Evolutionary conservation across 2,797 vertebrate genomes (phyloP).

Genomic region (Cryptoprocta ferox): DNA sequence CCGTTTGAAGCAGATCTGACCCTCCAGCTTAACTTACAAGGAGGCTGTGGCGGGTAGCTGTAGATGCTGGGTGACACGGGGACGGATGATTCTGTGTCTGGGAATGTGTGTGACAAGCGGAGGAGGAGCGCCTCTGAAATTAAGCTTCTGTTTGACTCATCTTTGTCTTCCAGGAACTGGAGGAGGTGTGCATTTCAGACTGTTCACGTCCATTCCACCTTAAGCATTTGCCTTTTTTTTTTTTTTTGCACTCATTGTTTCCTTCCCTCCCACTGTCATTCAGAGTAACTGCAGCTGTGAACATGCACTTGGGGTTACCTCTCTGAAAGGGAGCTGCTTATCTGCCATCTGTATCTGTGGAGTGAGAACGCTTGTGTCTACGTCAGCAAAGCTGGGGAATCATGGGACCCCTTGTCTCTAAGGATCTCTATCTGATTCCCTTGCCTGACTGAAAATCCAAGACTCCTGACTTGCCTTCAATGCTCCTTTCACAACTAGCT

Average conservation of each 20-base stretch:
- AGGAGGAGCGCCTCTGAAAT: neutral
- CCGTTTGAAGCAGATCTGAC: neutral
- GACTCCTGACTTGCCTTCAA: constrained; percentile 13
- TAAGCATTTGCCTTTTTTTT: neutral
- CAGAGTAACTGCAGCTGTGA: constrained; percentile 16
- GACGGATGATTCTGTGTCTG: constrained; percentile 48
- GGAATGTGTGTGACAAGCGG: constrained; percentile 15
- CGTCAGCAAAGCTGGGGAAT: constrained; percentile 8
- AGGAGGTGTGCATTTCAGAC: constrained; percentile 49
- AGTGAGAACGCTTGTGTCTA: constrained; percentile 37
- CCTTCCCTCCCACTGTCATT: constrained; percentile 20
- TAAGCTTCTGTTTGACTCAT: constrained; percentile 57
- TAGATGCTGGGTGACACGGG: neutral
- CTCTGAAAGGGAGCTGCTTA: constrained; percentile 48
- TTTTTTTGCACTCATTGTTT: neutral
- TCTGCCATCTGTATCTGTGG: constrained; percentile 16
- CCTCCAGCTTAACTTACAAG: neutral
- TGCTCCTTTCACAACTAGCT: neutral
- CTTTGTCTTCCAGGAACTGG: constrained; percentile 75
- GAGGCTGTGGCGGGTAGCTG: neutral
- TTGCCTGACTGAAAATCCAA: neutral
- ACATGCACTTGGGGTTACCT: neutral
- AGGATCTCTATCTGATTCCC: constrained; percentile 52
- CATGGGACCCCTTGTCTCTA: constrained; percentile 19
- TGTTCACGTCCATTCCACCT: constrained; percentile 31